These are phyloP conservation scores for Diadegma fenestrale DNA, from an alignment of 2,888 invertebrate species.

Conservation along the genomic window DNA sequence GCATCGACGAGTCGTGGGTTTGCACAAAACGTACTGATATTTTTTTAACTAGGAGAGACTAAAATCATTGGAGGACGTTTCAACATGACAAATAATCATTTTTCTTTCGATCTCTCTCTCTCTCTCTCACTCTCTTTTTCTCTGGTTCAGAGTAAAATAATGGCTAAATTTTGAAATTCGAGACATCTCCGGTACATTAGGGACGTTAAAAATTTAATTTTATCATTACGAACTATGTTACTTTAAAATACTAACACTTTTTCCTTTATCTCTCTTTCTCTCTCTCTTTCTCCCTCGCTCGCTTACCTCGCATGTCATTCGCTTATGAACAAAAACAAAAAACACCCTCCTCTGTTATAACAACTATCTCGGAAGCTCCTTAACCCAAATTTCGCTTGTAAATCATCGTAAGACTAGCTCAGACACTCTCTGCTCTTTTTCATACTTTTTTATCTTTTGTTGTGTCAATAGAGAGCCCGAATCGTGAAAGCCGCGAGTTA, in stretches of 20 bases:
- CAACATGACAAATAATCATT: conserved; percentile 45
- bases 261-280: conserved; percentile 26
- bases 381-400: conserved; percentile 45
- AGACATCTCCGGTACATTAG: conserved; percentile 50
- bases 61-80: conserved; percentile 42
- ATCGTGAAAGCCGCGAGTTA: neutral
- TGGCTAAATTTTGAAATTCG: conserved; percentile 37
- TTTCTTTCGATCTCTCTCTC: conserved; percentile 16
- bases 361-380: conserved; percentile 50
- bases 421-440: conserved; percentile 48
- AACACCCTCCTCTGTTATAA: conserved; percentile 19
- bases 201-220: conserved; percentile 57
- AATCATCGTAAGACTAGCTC: conserved; percentile 66
- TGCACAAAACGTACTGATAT: conserved; percentile 50
- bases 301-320: conserved; percentile 8
- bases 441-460: conserved; percentile 23
- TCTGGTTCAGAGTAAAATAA: conserved; percentile 8
- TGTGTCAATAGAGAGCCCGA: conserved; percentile 16
- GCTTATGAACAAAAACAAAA: neutral
- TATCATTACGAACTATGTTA: conserved; percentile 60
- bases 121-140: conserved; percentile 13
- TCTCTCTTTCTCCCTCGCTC: conserved; percentile 24
- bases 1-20: conserved; percentile 42
- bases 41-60: conserved; percentile 40
- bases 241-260: conserved; percentile 66